Base-by-base conservation (phyloP, 1,140 invertebrate species). In the Ylistrum balloti region DNA sequence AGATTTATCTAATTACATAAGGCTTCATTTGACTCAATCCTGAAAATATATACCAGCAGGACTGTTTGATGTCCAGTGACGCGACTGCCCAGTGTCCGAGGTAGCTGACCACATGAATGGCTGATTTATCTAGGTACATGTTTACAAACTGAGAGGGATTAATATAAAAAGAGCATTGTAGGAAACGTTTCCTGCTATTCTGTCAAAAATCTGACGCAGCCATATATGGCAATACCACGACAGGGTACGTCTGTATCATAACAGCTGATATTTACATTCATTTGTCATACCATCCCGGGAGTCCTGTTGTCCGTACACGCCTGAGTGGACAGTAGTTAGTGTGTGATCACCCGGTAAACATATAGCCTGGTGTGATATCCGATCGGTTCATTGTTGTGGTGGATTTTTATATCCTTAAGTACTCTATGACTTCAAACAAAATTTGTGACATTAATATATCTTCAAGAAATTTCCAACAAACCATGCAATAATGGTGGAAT, bases 281-380 rank as follows among this genome's bases (percentile, higher is more conserved):
- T 74, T n/a, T 74, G 56, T 74, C 56, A 74, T 9, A 74, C 22
- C 56, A 2, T 74, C 56, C 41, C 56, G 56, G 56, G 56, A 28
- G 56, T 74, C 56, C 56, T 9, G n/a, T 74, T 74, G 56, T 74
- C 56, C 56, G n/a, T n/a, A 3, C 56, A 74, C 56, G 56, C n/a
- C n/a, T 28, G n/a, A 74, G 20, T n/a, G 56, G n/a, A 28, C 56
- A n/a, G 11, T 74, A n/a, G 9, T 17, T 28, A 74, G 0, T 1
- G 11, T 3, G 56, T 1, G n/a, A 74, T n/a, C n/a, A 17, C 56
- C 56, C 1, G 5, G 11, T 74, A n/a, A 74, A 28, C 28, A n/a
- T 74, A 74, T 7, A 7, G 35, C 35, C 35, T 38, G n/a, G n/a
- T n/a, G n/a, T n/a, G n/a, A n/a, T n/a, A n/a, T n/a, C n/a, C n/a